Evolutionary conservation across 1,140 invertebrate species (phyloP).

Genomic region (Cyrtorhinus lividipennis): DNA sequence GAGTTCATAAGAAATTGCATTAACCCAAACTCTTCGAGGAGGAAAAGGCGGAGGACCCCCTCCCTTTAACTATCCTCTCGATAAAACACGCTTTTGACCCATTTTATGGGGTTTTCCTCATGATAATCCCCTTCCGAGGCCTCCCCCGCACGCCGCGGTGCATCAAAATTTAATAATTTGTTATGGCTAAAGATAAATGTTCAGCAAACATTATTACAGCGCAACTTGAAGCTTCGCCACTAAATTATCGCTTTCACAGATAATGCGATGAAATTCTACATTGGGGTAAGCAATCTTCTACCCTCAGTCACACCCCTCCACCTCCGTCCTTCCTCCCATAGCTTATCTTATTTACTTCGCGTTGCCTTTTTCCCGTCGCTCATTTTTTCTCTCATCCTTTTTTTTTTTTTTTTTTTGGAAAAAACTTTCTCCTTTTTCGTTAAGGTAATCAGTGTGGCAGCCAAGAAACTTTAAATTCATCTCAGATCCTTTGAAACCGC

Average conservation of each 20-base stretch:
- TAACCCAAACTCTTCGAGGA: background rate
- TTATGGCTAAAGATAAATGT: background rate
- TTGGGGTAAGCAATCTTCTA: background rate
- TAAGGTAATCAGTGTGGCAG: no score
- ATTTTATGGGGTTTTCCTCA: background rate
- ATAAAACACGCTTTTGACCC: background rate
- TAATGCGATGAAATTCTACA: background rate
- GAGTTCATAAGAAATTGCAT: background rate
- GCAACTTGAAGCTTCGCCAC: background rate
- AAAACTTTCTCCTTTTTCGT: no score
- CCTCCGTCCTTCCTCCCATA: background rate
- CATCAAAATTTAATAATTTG: background rate
- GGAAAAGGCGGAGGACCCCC: background rate
- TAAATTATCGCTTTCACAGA: background rate
- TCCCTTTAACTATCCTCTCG: background rate
- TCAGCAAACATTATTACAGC: background rate
- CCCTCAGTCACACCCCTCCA: background rate
- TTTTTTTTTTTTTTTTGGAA: no score
- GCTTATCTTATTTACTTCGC: background rate
- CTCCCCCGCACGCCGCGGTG: background rate
- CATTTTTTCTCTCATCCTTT: no score
- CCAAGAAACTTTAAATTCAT: no score
- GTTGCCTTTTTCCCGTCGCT: background rate
- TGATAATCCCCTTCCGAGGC: background rate
- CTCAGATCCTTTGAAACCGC: no score